Conservation (phyloP, 2,888 invertebrate genomes). For the Venusia cambrica region DNA sequence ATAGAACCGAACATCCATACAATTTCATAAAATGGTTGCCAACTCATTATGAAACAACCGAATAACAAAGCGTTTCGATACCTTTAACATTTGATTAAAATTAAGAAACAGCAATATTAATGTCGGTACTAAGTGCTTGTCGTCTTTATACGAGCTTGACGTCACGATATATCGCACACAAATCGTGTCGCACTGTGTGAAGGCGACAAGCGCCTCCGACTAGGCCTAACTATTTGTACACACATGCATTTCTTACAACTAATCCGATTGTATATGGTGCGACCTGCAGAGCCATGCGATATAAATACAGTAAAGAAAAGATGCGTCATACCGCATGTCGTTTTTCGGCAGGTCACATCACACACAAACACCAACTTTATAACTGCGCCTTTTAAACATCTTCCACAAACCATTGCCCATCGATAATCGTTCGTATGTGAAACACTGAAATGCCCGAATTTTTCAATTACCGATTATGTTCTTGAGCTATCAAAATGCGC, state of each 20-base stretch:
- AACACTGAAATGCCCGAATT: too few species aligned
- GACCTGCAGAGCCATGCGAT: slow-evolving; percentile 16
- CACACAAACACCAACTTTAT: too few species aligned
- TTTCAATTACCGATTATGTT: too few species aligned
- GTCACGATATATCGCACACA: neutral
- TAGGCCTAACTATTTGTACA: slow-evolving; percentile 11
- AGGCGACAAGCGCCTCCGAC: slow-evolving; percentile 4
- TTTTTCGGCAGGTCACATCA: slow-evolving; percentile 3
- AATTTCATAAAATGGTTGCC: slow-evolving; percentile 7
- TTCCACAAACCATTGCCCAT: too few species aligned
- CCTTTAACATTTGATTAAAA: slow-evolving; percentile 22
- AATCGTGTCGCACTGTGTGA: neutral
- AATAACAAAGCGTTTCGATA: slow-evolving; percentile 18
- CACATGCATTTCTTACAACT: slow-evolving; percentile 20
- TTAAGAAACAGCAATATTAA: slow-evolving; percentile 21
- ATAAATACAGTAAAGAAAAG: neutral
- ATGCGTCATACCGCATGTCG: neutral
- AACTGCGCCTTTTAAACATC: too few species aligned
- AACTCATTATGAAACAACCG: slow-evolving; percentile 4
- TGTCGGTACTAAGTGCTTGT: slow-evolving; percentile 4
- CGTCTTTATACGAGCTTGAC: neutral
- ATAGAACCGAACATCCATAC: slow-evolving; percentile 9
- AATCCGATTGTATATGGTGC: slow-evolving; percentile 21
- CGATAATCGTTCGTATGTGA: too few species aligned
- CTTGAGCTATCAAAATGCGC: too few species aligned